phyloP scores from a whole-genome alignment of 35 echinoderm and acorn worm species.

The Ophioderma brevispina region DNA sequence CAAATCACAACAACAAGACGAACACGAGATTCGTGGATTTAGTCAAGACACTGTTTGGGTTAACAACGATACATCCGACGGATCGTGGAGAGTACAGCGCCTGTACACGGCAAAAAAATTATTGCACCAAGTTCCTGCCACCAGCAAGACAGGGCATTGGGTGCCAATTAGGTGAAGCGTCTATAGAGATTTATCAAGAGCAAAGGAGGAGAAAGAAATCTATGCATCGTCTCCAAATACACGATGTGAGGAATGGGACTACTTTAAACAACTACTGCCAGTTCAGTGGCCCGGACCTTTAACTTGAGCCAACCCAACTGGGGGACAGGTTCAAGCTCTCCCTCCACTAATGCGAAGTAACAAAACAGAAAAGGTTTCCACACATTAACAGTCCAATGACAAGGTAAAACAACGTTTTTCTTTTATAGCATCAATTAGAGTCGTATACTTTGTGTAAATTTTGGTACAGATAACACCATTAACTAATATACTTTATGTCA shows the following conservation, averaged over 20 bases:
- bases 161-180: conserved; percentile 83
- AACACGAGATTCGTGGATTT: conserved; percentile 44
- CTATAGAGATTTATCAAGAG: conserved; percentile 65
- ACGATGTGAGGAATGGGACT: conserved; percentile 93
- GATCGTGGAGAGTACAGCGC: conserved; percentile 96
- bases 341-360: conserved; percentile 63
- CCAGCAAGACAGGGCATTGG: conserved; percentile 48
- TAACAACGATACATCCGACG: conserved; percentile 94
- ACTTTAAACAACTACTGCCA: conserved; percentile 81
- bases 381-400: conserved; percentile 99
- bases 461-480: too few species aligned
- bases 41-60: conserved; percentile 92
- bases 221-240: conserved; percentile 83
- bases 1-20: conserved; percentile 33
- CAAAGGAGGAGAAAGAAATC: conserved; percentile 71
- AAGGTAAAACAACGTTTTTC: conserved; percentile 51
- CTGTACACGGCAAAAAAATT: conserved; percentile 92
- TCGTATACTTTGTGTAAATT: too few species aligned
- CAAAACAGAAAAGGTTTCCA: conserved; percentile 83
- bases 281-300: conserved; percentile 67
- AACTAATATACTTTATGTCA: too few species aligned
- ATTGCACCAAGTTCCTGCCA: conserved; percentile 76
- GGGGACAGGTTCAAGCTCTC: conserved; percentile 75
- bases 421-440: background rate
- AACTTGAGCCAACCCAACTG: conserved; percentile 78